Percentiles rank a stretch among this genome's conserved stretches.
Conservation (phyloP, 2,113 vertebrate genomes). For the Odontesthes bonariensis region DNA sequence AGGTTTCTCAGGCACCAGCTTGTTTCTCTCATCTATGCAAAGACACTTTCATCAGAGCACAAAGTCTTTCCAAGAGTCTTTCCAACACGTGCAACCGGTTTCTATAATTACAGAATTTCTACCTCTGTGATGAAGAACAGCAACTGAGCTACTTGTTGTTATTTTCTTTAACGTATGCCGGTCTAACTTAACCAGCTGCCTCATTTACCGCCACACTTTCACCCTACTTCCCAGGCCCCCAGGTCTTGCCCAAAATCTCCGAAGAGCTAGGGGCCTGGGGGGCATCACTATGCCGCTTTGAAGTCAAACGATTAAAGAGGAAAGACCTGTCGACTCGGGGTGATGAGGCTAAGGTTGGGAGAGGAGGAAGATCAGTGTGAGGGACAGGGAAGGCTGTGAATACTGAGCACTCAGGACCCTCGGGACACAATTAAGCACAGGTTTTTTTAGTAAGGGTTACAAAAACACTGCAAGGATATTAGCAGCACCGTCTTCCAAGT, state of each 20-base stretch:
- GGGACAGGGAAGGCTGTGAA: constrained; percentile 76
- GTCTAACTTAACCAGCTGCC: constrained; percentile 40
- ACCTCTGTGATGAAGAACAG: constrained; percentile 40
- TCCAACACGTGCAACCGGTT: constrained; percentile 38
- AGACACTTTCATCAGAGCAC: constrained; percentile 46
- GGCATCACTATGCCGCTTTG: constrained; percentile 74
- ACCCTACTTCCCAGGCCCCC: constrained; percentile 65
- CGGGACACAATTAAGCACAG: constrained; percentile 80
- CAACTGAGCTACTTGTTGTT: constrained; percentile 57
- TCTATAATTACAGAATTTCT: constrained; percentile 36
- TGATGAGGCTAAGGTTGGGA: constrained; percentile 66
- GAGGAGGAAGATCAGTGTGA: constrained; percentile 65
- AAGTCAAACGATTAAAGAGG: constrained; percentile 77
- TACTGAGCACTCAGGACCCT: constrained; percentile 63
- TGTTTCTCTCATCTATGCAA: constrained; percentile 23
- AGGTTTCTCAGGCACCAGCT: constrained; percentile 37
- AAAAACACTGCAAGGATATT: constrained; percentile 75
- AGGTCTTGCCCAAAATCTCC: constrained; percentile 50
- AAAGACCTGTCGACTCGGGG: constrained; percentile 73
- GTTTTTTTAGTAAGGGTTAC: constrained; percentile 74
- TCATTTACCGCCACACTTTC: constrained; percentile 50
- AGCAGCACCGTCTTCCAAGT: constrained; percentile 60
- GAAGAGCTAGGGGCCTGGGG: constrained; percentile 52
- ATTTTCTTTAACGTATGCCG: constrained; percentile 48
- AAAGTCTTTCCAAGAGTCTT: constrained; percentile 1